These are phyloP conservation scores for Philhelius pedissequus DNA, from an alignment of 2,888 invertebrate species.

Conservation along the genomic window DNA sequence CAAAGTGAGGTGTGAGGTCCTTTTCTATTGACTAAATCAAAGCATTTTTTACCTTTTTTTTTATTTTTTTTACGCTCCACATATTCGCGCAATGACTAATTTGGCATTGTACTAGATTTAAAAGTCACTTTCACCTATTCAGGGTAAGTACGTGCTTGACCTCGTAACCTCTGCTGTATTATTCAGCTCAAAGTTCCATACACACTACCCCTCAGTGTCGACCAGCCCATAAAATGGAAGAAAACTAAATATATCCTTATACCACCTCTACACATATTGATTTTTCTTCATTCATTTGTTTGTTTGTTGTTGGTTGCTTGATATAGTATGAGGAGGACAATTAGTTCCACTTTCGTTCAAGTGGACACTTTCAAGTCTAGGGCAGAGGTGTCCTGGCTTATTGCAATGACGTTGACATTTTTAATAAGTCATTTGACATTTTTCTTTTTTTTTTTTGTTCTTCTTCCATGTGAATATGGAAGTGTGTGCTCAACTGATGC, in stretches of 20 bases:
- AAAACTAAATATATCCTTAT: background rate
- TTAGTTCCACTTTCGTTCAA: conserved; percentile 48
- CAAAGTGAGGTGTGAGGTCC: background rate
- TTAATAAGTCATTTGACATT: conserved; percentile 50
- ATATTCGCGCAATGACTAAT: background rate
- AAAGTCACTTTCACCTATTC: conserved; percentile 20
- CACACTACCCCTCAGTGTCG: no score
- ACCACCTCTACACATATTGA: conserved; percentile 22
- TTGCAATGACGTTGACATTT: conserved; percentile 58
- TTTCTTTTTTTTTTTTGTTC: background rate
- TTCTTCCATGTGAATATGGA: background rate
- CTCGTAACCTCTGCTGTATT: conserved; percentile 17
- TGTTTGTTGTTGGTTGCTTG: background rate
- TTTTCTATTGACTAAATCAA: background rate
- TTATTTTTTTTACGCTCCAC: background rate
- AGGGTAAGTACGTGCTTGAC: conserved; percentile 49
- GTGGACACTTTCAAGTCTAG: conserved; percentile 36
- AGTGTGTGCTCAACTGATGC: background rate
- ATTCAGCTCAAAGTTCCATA: background rate
- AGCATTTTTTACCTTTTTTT: background rate
- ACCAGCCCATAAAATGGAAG: background rate
- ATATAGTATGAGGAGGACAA: background rate
- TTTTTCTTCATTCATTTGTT: conserved; percentile 7
- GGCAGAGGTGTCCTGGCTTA: conserved; percentile 15
- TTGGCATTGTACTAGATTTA: conserved; percentile 32